phyloP scores from a whole-genome alignment of 2,888 invertebrate genomes.

The Lycia hirtaria region DNA sequence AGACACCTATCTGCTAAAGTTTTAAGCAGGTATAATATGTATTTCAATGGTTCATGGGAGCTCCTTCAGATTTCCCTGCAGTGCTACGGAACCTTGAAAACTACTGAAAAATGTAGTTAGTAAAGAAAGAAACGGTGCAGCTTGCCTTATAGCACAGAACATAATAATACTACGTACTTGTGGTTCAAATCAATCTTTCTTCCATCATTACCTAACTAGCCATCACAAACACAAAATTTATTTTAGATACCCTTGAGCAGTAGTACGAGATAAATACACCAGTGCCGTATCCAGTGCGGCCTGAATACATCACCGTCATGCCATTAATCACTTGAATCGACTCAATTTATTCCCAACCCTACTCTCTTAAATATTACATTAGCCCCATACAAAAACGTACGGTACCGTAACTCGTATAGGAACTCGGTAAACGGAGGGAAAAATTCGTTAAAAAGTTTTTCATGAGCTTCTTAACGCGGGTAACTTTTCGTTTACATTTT shows the following conservation, averaged over 20 bases:
- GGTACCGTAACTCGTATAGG: slow-evolving; percentile 7
- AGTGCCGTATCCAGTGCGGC: slow-evolving; percentile 1
- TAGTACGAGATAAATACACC: slow-evolving; percentile 4
- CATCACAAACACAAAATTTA: not conserved
- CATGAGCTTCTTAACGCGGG: not conserved
- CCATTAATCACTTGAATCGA: slow-evolving; percentile 33
- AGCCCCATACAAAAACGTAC: slow-evolving; percentile 12
- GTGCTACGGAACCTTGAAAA: too few species aligned
- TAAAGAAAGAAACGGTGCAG: too few species aligned
- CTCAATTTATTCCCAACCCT: slow-evolving; percentile 29
- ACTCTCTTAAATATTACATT: slow-evolving; percentile 29
- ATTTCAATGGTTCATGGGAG: too few species aligned
- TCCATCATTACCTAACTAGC: too few species aligned
- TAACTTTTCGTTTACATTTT: too few species aligned
- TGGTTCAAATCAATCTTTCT: not conserved
- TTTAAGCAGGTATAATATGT: too few species aligned
- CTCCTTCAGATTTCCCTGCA: too few species aligned
- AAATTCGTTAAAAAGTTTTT: slow-evolving; percentile 1
- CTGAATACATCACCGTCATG: slow-evolving; percentile 26
- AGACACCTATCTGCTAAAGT: too few species aligned
- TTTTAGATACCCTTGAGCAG: not conserved
- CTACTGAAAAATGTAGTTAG: too few species aligned
- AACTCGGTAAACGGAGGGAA: not conserved
- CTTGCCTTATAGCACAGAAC: too few species aligned
- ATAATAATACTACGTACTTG: too few species aligned